phyloP scores from a whole-genome alignment of 2,113 vertebrate species.

The Silurus meridionalis region DNA sequence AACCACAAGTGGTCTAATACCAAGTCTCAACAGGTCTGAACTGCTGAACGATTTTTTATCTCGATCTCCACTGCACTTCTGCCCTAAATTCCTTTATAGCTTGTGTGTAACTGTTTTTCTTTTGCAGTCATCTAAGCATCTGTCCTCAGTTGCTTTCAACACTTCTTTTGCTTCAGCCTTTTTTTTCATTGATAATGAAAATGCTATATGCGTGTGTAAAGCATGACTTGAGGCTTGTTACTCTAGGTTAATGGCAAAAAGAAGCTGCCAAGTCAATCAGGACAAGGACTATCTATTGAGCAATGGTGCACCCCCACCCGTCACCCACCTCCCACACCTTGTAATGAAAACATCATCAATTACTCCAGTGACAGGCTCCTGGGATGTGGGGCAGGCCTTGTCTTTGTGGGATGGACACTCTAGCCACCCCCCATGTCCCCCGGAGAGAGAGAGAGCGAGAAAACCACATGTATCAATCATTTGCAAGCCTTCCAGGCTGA shows the following conservation, averaged over 20 bases:
- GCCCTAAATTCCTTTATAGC: background rate
- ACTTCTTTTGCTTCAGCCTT: conserved; percentile 19
- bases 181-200: conserved; percentile 8
- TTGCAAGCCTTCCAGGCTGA: conserved; percentile 64
- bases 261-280: conserved; percentile 81
- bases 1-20: background rate
- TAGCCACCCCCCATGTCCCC: conserved; percentile 45
- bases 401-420: conserved; percentile 75
- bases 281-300: conserved; percentile 67
- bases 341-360: conserved; percentile 94
- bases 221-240: conserved; percentile 74
- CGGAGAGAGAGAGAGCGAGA: conserved; percentile 45
- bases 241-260: conserved; percentile 73
- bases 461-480: conserved; percentile 70
- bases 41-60: background rate
- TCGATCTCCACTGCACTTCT: background rate
- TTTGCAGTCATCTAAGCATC: conserved; percentile 34
- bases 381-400: conserved; percentile 77
- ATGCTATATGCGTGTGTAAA: conserved; percentile 24
- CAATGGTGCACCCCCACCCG: conserved; percentile 58
- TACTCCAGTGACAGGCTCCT: conserved; percentile 81
- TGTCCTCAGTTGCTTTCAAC: conserved; percentile 56
- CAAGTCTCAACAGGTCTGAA: background rate
- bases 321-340: conserved; percentile 79
- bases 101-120: conserved; percentile 1